Conservation (phyloP, 2,797 vertebrate species). For the Pterois miles region DNA sequence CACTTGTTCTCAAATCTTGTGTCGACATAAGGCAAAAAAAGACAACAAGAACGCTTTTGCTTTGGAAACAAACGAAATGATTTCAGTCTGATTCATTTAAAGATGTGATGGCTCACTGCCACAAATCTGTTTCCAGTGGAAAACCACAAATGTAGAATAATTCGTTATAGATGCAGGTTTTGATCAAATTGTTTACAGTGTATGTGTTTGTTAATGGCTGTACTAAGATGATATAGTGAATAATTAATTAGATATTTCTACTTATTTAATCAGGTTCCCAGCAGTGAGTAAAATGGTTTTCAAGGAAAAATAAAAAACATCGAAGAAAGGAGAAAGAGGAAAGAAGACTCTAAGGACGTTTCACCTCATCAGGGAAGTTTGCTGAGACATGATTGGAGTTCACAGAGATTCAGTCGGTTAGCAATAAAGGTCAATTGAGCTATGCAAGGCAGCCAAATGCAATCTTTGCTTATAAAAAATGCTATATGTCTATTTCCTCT, state of each 20-base stretch:
- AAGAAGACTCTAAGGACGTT: constrained; percentile 17
- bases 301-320: not conserved
- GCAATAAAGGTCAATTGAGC: constrained; percentile 77
- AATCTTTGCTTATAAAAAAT: constrained; percentile 60
- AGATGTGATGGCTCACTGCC: not conserved
- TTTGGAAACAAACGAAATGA: not conserved
- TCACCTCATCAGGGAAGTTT: constrained; percentile 60
- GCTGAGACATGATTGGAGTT: constrained; percentile 60
- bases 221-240: not conserved
- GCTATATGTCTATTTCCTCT: constrained; percentile 41
- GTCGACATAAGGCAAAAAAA: not conserved
- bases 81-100: not conserved
- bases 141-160: constrained; percentile 6
- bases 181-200: not conserved
- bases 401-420: constrained; percentile 56
- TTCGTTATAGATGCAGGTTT: constrained; percentile 18
- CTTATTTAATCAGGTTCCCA: constrained; percentile 20
- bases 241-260: constrained; percentile 6
- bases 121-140: not conserved
- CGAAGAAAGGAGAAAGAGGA: not conserved
- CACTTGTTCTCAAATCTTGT: constrained; percentile 4
- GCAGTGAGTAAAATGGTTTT: not conserved
- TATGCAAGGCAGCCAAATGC: constrained; percentile 79
- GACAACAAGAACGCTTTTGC: not conserved
- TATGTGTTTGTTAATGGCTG: not conserved